Base-by-base conservation (phyloP, 1,140 invertebrate genomes). In the Trachymyrmex cornetzi region DNA sequence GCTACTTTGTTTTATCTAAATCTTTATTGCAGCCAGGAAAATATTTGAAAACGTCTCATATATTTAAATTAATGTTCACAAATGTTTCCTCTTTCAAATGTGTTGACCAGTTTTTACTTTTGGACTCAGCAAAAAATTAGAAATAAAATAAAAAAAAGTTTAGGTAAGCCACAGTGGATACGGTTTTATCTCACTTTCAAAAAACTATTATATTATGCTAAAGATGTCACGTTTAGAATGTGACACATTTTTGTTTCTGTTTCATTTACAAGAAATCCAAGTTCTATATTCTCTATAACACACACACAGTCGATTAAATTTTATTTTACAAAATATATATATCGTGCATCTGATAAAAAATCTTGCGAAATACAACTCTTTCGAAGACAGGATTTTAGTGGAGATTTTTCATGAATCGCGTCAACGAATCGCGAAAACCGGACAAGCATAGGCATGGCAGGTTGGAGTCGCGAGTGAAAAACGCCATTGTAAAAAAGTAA, bases 401-500 rank as follows among this genome's bases (percentile, higher is more conserved):
- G 3, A 19, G 69, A 34, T 50, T 72, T 74, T 48, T 24, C 34
- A 24, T n/a, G 55, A 53, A 30, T 80, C 63, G 48, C 61, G 27
- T 53, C 61, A 19, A 7, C 48, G 63, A 44, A 81, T 38, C 34
- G 48, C 38, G 30, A 80, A 80, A 61, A 61, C 24, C 77, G 63
- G 14, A 61, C 38, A 19, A 53, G 24, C 22, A 22, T 66, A 53
- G 27, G 19, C 19, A n/a, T 24, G 34, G 53, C 22, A 30, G 7
- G 67, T 74, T 55, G 55, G 9, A 48, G 14, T 6, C 7, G 4
- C 27, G 69, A 38, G 12, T 74, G 69, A 75, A 59, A 84, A 74
- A 44, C 38, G 24, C 57, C n/a, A 55, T 84, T 84, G 80, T 84
- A 50, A 74, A 84, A 44, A 67, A 67, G 74, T 87, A 44, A 64